phyloP scores from a whole-genome alignment of 1,140 invertebrate genomes.

The Pantala flavescens region DNA sequence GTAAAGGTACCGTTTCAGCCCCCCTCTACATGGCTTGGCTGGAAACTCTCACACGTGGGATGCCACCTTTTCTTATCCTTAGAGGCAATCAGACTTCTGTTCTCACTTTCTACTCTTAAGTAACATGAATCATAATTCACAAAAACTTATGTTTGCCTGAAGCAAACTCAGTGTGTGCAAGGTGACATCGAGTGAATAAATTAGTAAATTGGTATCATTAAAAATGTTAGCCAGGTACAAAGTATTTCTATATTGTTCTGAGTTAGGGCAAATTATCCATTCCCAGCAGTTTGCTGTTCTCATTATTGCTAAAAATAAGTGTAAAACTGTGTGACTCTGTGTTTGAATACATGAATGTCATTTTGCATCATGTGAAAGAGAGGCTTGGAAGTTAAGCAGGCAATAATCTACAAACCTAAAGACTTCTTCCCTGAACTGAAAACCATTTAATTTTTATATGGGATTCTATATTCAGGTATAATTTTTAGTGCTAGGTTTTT shows the following conservation, averaged over 20 bases:
- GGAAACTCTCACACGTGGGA: conserved; percentile 42
- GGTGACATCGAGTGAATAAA: not conserved
- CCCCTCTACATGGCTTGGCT: conserved; percentile 51
- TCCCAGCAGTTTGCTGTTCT: not conserved
- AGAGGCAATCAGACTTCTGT: conserved; percentile 50
- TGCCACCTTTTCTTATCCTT: conserved; percentile 49
- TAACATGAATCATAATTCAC: not conserved
- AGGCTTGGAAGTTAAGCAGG: not conserved
- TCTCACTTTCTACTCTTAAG: conserved; percentile 50
- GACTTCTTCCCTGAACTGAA: not conserved
- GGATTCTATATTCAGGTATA: too few relatives aligned
- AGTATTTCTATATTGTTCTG: not conserved
- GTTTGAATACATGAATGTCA: not conserved
- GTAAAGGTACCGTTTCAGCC: conserved; percentile 40
- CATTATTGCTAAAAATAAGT: not conserved
- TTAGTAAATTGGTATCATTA: not conserved
- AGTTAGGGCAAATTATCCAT: not conserved
- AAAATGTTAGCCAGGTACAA: not conserved
- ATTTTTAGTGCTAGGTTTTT: too few relatives aligned
- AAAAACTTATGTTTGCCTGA: not conserved
- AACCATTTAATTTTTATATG: too few relatives aligned
- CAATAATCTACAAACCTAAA: not conserved
- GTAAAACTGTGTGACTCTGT: not conserved
- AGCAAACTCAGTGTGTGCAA: not conserved
- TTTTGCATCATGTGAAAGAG: not conserved